Evolutionary conservation across 2,888 invertebrate genomes (phyloP).

Genomic region (Drosophila testacea): DNA sequence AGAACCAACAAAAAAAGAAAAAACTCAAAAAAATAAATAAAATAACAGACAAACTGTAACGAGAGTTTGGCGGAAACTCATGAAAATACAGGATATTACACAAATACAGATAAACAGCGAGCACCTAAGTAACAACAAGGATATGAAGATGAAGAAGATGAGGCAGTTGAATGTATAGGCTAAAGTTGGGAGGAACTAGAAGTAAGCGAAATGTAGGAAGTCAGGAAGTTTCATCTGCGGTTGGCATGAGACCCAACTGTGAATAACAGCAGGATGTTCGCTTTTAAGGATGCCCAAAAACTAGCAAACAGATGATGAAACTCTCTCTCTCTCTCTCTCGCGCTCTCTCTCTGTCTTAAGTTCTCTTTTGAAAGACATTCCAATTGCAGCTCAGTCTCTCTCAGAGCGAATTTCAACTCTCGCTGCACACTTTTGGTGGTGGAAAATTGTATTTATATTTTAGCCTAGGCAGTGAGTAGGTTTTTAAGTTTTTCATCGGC

Average conservation of each 20-base stretch:
- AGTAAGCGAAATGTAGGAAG: slow-evolving; percentile 65
- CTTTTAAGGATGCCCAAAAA: slow-evolving; percentile 53
- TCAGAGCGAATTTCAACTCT: slow-evolving; percentile 23
- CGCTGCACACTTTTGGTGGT: slow-evolving; percentile 64
- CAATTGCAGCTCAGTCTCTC: slow-evolving; percentile 24
- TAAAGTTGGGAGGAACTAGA: slow-evolving; percentile 8
- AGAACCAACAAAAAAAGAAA: slow-evolving; percentile 30
- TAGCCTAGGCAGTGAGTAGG: slow-evolving; percentile 43
- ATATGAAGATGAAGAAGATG: slow-evolving; percentile 6
- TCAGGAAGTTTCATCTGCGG: slow-evolving; percentile 76
- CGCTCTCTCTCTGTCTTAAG: slow-evolving; percentile 1
- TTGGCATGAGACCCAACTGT: slow-evolving; percentile 50
- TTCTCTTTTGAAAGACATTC: slow-evolving; percentile 12
- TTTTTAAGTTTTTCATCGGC: slow-evolving; percentile 57
- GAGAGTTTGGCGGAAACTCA: slow-evolving; percentile 65
- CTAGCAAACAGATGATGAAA: slow-evolving; percentile 60
- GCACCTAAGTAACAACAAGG: slow-evolving; percentile 11
- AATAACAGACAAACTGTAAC: slow-evolving; percentile 21
- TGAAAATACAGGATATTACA: slow-evolving; percentile 78
- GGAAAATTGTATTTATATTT: slow-evolving; percentile 51
- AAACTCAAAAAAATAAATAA: slow-evolving; percentile 14
- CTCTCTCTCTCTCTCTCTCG: slow-evolving; percentile 6
- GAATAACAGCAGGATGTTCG: slow-evolving; percentile 61
- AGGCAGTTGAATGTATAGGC: slow-evolving; percentile 3
- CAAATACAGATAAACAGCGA: slow-evolving; percentile 56